Evolutionary conservation across 2,797 vertebrate genomes (phyloP), one percentile per base, ranked within the genome.

Genomic region (Austrolebias charrua): DNA sequence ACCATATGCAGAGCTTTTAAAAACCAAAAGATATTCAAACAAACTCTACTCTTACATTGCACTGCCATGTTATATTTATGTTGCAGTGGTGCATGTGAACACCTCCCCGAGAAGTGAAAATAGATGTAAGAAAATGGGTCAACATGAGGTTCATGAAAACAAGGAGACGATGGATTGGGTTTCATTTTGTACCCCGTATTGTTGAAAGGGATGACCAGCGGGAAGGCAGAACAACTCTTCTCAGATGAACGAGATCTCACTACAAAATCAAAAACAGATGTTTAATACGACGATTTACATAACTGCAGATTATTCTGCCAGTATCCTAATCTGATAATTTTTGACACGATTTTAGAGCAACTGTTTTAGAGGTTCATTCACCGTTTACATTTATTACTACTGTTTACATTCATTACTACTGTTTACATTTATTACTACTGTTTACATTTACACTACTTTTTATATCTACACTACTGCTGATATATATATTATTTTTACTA

Each of bases 71-170:
- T 53, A 44, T 73, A 28, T 62, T 76, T 76, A 71, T 67, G 12
- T 73, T 81, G 73, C 58, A 71, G 58, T 61, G 64, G 50, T 72
- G 35, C 42, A 60, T 33, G 53, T 78, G 51, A 71, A 72, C 78
- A 79, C 81, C 73, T 71, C 62, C 53, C 35, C 15, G 13, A 69
- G 74, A 75, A 46, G 48, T 53, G 50, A 66, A 56, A 53, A 63
- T 59, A 69, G 78, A 55, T 40, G 13, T 40, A 40, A 40, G 38
- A 71, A 46, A 53, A 8, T 11, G 52, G 58, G 61, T 46, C 28
- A 43, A 61, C 58, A 12, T 13, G 31, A 66, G 44, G 60, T 50
- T 51, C 29, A 45, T 2, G 52, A 71, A 60, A 52, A 44, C 73
- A 55, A 53, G 35, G 42, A 50, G 38, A 35, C 42, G 43, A 55